Evolutionary conservation across 1,140 invertebrate species (phyloP).

Genomic region (Glossosoma conforme): DNA sequence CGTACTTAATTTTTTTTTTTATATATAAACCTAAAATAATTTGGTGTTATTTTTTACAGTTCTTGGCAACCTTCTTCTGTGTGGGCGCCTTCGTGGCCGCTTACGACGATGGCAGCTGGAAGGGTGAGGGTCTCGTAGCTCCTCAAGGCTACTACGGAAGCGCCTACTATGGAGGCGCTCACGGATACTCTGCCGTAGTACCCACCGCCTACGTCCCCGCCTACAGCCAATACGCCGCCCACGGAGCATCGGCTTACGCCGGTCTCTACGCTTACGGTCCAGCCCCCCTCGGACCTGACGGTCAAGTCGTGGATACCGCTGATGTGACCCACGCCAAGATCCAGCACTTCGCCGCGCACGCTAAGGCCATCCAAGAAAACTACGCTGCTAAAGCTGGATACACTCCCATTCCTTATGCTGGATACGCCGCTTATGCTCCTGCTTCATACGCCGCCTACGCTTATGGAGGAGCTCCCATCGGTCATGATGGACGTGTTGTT

Average conservation of each 20-base stretch:
- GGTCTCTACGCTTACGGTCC: constrained; percentile 34
- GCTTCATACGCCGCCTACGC: too few species aligned
- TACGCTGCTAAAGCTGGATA: constrained; percentile 3
- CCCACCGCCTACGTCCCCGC: background rate
- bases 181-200: constrained; percentile 8
- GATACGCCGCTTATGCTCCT: too few species aligned
- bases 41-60: constrained; percentile 4
- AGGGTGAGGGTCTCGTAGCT: constrained; percentile 13
- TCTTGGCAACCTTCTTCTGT: constrained; percentile 10
- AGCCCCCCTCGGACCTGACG: constrained; percentile 33
- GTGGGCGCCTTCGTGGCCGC: constrained; percentile 3
- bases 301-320: constrained; percentile 43
- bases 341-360: constrained; percentile 43
- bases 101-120: constrained; percentile 15
- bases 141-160: constrained; percentile 14
- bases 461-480: constrained; percentile 34
- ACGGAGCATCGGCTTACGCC: constrained; percentile 25
- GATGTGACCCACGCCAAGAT: constrained; percentile 47
- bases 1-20: background rate
- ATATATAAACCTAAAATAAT: background rate
- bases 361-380: constrained; percentile 39
- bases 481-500: constrained; percentile 37
- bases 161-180: constrained; percentile 22
- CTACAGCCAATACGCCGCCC: constrained; percentile 1
- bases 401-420: background rate